Base-by-base conservation (phyloP, 2,113 vertebrate species). In the Sinocyclocheilus anshuiensis region DNA sequence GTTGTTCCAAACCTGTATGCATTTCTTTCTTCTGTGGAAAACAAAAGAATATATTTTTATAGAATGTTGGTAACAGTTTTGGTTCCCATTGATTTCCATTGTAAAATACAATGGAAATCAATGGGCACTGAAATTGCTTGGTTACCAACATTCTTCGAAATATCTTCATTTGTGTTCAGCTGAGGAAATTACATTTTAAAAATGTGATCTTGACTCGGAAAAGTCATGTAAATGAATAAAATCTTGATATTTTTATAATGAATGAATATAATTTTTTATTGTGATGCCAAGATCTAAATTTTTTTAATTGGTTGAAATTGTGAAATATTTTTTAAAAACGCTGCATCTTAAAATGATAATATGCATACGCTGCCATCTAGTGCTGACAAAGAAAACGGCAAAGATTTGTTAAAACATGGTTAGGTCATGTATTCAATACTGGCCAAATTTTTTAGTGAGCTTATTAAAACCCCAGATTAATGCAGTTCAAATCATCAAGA, bases 361-460 rank as follows among this genome's bases (percentile, higher is more conserved):
- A 90, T 67, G 42, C 13, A 65, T 90, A 83, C 92, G 86, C 53
- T 84, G 8, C 92, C 93, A 91, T 89, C 94, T 93, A 87, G 93
- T 91, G 94, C 90, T 71, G 2, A 4, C n/a, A 71, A 61, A 39
- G 18, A 11, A 81, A 1, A 45, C n/a, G 13, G 45, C 15, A 85
- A 50, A 39, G 3, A 22, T 50, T 33, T 36, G 36, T 81, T 63
- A 6, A 26, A 69, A 7, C 63, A 13, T 50, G 4, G 22, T 26
- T 22, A 71, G 63, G 42, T 22, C 29, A 55, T 74, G 29, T 42
- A 59, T 24, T 74, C 57, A 74, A 83, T 26, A 39, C 33, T 57
- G 65, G 10, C 6, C 29, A 39, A 1, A 24, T 1, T 13, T 36
- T 83, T 67, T 16, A 50, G 15, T 29, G 16, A 20, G 61, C 8